Evolutionary conservation across 1,140 invertebrate genomes (phyloP).

Genomic region (Aricia agestis): DNA sequence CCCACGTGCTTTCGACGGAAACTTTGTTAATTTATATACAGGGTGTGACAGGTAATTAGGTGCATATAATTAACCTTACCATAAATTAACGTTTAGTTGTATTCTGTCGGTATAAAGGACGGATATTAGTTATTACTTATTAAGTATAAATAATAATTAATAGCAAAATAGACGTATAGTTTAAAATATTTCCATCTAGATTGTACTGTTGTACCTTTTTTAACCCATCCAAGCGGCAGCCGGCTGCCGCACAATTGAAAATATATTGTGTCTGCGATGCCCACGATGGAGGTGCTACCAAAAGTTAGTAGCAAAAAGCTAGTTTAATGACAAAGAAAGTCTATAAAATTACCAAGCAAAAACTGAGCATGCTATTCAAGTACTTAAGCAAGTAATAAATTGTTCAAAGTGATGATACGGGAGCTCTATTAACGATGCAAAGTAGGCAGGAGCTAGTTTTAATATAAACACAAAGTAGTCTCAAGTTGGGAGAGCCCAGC

Average conservation of each 20-base stretch:
- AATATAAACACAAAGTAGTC: slow-evolving; percentile 3
- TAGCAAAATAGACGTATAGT: neutral
- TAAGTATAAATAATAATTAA: neutral
- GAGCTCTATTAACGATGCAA: neutral
- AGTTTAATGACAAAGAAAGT: too few species aligned
- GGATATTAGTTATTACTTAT: neutral
- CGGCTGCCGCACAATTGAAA: too few species aligned
- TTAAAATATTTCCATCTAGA: neutral
- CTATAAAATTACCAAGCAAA: neutral
- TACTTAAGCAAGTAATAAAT: slow-evolving; percentile 1
- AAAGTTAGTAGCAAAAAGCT: neutral
- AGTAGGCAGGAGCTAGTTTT: neutral
- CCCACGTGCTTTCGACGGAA: slow-evolving; percentile 34
- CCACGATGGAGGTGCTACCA: too few species aligned
- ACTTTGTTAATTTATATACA: slow-evolving; percentile 21
- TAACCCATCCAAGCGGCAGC: too few species aligned
- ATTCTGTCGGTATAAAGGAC: neutral
- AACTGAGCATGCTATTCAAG: neutral
- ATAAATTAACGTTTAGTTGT: neutral
- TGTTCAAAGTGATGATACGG: neutral
- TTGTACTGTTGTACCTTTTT: neutral
- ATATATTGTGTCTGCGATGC: too few species aligned
- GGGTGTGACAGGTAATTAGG: slow-evolving; percentile 4
- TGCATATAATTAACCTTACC: neutral
- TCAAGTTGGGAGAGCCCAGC: slow-evolving; percentile 5